Evolutionary conservation across 1,140 invertebrate species (phyloP).

Genomic region (Drosophila seguyi): DNA sequence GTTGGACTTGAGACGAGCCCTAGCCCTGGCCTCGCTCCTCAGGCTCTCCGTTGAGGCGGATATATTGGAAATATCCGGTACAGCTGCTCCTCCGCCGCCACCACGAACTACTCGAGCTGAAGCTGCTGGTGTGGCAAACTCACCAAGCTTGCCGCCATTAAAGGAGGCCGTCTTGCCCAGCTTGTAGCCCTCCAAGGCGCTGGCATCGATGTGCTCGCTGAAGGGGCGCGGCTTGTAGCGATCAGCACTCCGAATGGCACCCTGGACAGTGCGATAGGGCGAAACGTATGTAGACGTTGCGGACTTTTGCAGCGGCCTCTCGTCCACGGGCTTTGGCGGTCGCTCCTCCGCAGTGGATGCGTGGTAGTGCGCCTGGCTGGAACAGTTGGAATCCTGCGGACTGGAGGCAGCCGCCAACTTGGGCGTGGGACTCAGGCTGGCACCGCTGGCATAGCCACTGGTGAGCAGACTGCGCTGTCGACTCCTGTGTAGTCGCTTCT

Average conservation of each 20-base stretch:
- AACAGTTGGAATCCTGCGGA: conserved; percentile 71
- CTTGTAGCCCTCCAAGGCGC: conserved; percentile 66
- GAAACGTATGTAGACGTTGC: conserved; percentile 73
- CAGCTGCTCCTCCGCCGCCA: conserved; percentile 1
- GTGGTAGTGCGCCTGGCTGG: conserved; percentile 79
- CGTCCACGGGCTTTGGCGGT: conserved; percentile 26
- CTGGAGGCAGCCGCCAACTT: conserved; percentile 71
- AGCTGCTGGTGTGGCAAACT: conserved; percentile 59
- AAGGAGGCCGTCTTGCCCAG: conserved; percentile 77
- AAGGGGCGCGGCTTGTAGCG: conserved; percentile 75
- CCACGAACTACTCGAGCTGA: conserved; percentile 49
- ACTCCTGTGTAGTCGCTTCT: conserved; percentile 86
- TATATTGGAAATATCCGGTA: conserved; percentile 43
- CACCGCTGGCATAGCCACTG: conserved; percentile 74
- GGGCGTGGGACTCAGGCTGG: conserved; percentile 76
- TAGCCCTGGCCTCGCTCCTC: conserved; percentile 88
- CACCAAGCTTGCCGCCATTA: conserved; percentile 53
- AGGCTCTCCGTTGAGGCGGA: conserved; percentile 87
- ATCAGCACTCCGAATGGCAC: conserved; percentile 42
- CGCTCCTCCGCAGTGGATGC: conserved; percentile 56
- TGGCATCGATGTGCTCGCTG: conserved; percentile 70
- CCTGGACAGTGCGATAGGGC: conserved; percentile 65
- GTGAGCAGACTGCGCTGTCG: conserved; percentile 79
- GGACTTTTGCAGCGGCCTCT: conserved; percentile 67
- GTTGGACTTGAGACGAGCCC: conserved; percentile 90